phyloP scores from a whole-genome alignment of 2,888 invertebrate genomes.

The Aplocera efformata region DNA sequence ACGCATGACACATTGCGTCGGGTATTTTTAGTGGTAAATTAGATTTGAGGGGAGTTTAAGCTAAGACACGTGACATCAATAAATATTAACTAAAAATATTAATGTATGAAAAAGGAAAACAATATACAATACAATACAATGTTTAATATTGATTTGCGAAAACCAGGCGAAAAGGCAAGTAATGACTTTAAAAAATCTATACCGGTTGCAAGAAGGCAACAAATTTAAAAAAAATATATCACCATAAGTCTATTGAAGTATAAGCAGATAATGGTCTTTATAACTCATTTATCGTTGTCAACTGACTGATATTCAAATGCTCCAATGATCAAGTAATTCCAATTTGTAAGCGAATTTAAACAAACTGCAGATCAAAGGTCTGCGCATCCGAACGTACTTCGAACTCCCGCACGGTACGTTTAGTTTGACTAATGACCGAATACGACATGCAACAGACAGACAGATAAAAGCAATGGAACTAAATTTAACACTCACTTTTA shows the following conservation, averaged over 20 bases:
- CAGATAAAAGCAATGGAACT: conserved; percentile 36
- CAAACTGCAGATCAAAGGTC: conserved; percentile 32
- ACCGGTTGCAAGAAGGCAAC: too few species aligned
- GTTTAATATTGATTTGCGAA: too few species aligned
- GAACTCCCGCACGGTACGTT: conserved; percentile 37
- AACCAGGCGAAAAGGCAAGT: too few species aligned
- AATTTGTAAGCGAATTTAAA: conserved; percentile 8
- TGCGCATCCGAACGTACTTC: conserved; percentile 24
- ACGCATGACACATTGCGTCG: conserved; percentile 27
- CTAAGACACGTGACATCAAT: conserved; percentile 3
- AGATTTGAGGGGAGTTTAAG: conserved; percentile 13
- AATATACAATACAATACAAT: too few species aligned
- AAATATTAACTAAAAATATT: too few species aligned
- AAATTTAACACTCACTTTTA: conserved; percentile 39
- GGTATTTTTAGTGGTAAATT: conserved; percentile 22
- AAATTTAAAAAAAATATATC: too few species aligned
- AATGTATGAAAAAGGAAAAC: too few species aligned
- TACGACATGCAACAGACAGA: conserved; percentile 32
- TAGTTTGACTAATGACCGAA: conserved; percentile 41
- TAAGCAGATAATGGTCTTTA: too few species aligned
- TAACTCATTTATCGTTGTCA: too few species aligned
- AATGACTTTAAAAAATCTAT: too few species aligned
- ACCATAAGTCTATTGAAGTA: too few species aligned
- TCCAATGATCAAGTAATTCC: too few species aligned
- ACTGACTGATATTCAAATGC: conserved; percentile 5